Base-by-base conservation (phyloP, 2,888 invertebrate species). In the Barypeithes pellucidus region DNA sequence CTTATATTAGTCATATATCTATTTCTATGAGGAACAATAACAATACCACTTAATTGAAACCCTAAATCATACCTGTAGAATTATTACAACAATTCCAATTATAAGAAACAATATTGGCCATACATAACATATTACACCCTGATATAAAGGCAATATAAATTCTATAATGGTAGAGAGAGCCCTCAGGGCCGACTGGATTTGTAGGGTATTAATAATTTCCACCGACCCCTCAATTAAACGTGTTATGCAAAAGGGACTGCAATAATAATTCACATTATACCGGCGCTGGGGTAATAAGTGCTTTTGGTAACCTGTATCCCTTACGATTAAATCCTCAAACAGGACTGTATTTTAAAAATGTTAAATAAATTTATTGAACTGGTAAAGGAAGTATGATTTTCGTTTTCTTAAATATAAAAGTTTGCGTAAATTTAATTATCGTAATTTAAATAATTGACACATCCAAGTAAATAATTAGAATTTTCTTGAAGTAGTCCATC, bases 71-170 rank as follows among this genome's bases (percentile, higher is more conserved):
- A 33, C 54, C 33, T 57, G 54, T 33, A 14, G 33, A 33, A 33
- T 33, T 52, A 33, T 33, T 57, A 57, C 33, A 60, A 41, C 20
- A 20, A 43, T 66, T 41, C 36, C 54, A 14, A 66, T 66, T 66
- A 66, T n/a, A 66, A 66, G 65, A 65, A 65, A 65, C 47, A 39
- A 29, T 65, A 65, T 65, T 65, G 39, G 20, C 33, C 50, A 50
- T 59, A 57, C 39, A 65, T 65, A 72, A 72, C 60, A 66, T 50
- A 65, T 66, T 47, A 39, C 47, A 16, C 59, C 52, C 43, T 59
- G 52, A 72, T 67, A 72, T 72, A 66, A 62, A 66, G 73, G 52
- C 65, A 73, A 73, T 73, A 73, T 73, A 73, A 73, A 73, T 73
- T 73, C 73, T 61, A 73, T 73, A 67, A 68, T 59, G 45, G 47